Percentiles rank a stretch among this genome's conserved stretches.
These are phyloP conservation scores for Rhodophaea formosa DNA, from an alignment of 2,888 invertebrate species.

Conservation along the genomic window DNA sequence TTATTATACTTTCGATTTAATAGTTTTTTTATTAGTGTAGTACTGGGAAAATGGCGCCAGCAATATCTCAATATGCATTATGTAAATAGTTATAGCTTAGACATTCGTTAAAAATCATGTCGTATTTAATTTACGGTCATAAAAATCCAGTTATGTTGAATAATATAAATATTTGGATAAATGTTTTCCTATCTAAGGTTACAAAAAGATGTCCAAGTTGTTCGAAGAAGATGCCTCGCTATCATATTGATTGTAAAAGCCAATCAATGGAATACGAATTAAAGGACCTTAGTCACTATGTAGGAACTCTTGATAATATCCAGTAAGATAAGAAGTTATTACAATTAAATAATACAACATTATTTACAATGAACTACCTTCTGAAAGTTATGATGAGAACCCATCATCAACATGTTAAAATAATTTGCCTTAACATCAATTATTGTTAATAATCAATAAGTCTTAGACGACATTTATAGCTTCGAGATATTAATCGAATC, in stretches of 20 bases:
- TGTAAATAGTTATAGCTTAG: not conserved
- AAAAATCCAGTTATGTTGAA: not conserved
- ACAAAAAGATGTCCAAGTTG: too few relatives aligned
- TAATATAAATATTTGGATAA: not conserved
- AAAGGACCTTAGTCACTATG: too few relatives aligned
- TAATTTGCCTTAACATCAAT: constrained; percentile 27
- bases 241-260: too few relatives aligned
- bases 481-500: constrained; percentile 47
- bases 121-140: not conserved
- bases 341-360: too few relatives aligned
- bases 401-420: not conserved
- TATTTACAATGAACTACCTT: too few relatives aligned
- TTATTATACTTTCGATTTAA: not conserved
- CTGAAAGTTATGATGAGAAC: too few relatives aligned
- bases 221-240: too few relatives aligned
- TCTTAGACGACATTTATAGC: constrained; percentile 52
- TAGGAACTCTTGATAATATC: too few relatives aligned
- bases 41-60: not conserved
- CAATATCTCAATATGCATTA: not conserved
- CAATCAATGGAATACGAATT: too few relatives aligned
- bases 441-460: constrained; percentile 47
- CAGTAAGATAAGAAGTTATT: too few relatives aligned
- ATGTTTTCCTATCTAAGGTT: not conserved
- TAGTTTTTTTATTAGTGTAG: not conserved
- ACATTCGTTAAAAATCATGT: not conserved